Evolutionary conservation across 2,888 invertebrate species (phyloP), one percentile per base, ranked within the genome.

Genomic region (Agrotis exclamationis): DNA sequence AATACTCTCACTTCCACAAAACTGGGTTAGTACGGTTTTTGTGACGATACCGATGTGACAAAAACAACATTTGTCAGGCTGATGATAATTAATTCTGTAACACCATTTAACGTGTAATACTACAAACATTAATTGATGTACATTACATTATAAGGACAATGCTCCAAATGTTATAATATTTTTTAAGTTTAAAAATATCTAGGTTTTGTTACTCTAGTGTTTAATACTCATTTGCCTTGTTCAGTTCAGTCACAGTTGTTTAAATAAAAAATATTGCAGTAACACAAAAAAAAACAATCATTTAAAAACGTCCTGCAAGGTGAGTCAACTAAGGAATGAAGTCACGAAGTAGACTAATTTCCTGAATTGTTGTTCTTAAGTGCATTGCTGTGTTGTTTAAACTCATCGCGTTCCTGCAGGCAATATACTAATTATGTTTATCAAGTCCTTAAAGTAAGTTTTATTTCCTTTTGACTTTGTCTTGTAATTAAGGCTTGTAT

Each of bases 51-150:
- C n/a, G 24, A 39, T 47, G 50, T 44, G n/a, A 60, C 51, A 62
- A 69, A 81, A 76, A 60, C 63, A 16, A 20, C 33, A 39, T 76
- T 76, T 64, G 63, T 81, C 78, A 60, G 22, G 45, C 77, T 64
- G 51, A 14, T 68, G 63, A 39, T 51, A 60, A 76, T 81, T 76
- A 63, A 63, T 81, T 48, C 11, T 44, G 18, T 18, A 62, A 48
- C 50, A 20, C 33, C n/a, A 60, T 56, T 60, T 63, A 76, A 56
- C 22, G 22, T 51, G 50, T 48, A 68, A 80, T n/a, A 47, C 48
- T 44, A 75, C 28, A 80, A 80, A 63, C 63, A 68, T 80, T 76
- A 6, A 4, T 5, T 33, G 33, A 33, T 59, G 20, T 63, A 63
- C 67, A 53, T 18, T n/a, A n/a, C n/a, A n/a, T 59, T 47, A 20